Base-by-base conservation (phyloP, 2,888 invertebrate genomes). In the Dioctria linearis region DNA sequence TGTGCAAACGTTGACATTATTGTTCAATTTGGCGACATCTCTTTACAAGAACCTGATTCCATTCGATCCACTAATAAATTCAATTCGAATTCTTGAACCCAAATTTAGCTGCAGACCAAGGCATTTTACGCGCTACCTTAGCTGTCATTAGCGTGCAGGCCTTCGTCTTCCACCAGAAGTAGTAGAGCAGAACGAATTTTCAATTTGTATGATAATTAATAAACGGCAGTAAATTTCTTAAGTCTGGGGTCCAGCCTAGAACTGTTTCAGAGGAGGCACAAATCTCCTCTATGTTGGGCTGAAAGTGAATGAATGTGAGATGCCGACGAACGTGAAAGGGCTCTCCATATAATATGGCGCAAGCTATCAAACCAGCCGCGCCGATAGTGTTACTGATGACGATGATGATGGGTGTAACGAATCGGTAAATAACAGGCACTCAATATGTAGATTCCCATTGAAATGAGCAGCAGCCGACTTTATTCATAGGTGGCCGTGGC, bases 151-250 rank as follows among this genome's bases (percentile, higher is more conserved):
- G 40, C n/a, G 25, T 25, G 8, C 43, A 43, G 57, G 57, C 59
- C 25, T 25, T 43, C 42, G 61, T 54, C 66, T 66, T 13, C 9
- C 6, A 66, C 1, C 2, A 25, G 13, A 49, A 9, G 78, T 78
- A 78, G 40, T 83, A 82, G 80, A 84, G 84, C 83, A 83, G 81
- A 84, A 84, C 84, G 83, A 84, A 84, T 84, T 83, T 84, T 83
- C 84, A 84, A 84, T 84, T 84, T 84, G 83, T 84, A 84, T 84
- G 84, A 84, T 84, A 84, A 84, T 84, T 84, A 83, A 84, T 84
- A 84, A 84, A 84, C 73, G 80, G 66, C 80, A 82, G 69, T 83
- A 83, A 83, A 82, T 83, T 82, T 82, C 80, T 71, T 80, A 75
- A 37, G 59, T 42, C 43, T 61, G 59, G 25, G n/a, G 4, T 6